Base-by-base conservation (phyloP, 2,888 invertebrate species). In the Choristoneura rosaceana region DNA sequence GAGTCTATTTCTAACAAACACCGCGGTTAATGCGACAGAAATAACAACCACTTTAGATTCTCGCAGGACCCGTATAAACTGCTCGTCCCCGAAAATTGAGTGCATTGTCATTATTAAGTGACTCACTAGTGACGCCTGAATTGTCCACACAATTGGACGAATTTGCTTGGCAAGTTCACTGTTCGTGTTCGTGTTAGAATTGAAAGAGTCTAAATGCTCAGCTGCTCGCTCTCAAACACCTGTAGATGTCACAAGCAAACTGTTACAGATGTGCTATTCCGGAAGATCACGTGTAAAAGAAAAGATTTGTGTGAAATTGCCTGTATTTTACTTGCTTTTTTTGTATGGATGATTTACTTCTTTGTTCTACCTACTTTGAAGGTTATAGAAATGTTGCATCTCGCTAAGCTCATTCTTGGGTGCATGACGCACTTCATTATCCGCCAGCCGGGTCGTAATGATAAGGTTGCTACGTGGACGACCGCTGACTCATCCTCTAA, bases 161-260 rank as follows among this genome's bases (percentile, higher is more conserved):
- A 78, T 82, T 80, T 81, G 79, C 77, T 70, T 76, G 65, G 74
- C 75, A 33, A 76, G 78, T 80, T 79, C 75, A 82, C 75, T 76
- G 78, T 67, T 76, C 43, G 59, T 50, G 41, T 33, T 41, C 50
- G 34, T 59, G 34, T 45, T 63, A 9, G 38, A 41, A n/a, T 12
- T 43, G 7, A 17, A 62, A 47, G 12, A 15, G 60, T 15, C 15
- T 15, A 38, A 41, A 33, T 9, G 3, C 2, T 34, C 12, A 41
- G n/a, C 9, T 38, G n/a, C 8, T 41, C 0, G 4, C 5, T 15
- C 12, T 43, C 7, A 17, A 62, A 15, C 43, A 62, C 61, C 12
- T 59, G 25, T 25, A 55, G 25, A 17, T n/a, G 12, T 25, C 52
- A 9, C 52, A 5, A 15, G 52, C 15, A 8, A 55, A 9, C 10